Conservation (phyloP, 2,888 invertebrate genomes). For the Stenodera caucasica region DNA sequence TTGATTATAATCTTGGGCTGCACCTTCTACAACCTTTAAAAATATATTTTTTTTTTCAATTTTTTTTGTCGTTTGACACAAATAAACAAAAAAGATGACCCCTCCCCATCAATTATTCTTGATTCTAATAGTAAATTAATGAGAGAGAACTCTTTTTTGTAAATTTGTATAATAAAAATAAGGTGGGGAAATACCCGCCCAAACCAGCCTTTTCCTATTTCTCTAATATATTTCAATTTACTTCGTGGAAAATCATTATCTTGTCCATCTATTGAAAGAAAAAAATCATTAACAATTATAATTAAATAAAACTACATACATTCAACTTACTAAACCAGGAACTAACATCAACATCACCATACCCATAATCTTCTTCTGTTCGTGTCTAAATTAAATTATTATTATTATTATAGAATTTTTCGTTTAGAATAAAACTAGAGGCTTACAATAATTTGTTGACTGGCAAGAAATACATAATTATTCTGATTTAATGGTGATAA, state of each 20-base stretch:
- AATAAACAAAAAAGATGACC: neutral
- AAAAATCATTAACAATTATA: neutral
- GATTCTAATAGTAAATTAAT: too few species aligned
- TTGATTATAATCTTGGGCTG: constrained; percentile 59
- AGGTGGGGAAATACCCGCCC: constrained; percentile 61
- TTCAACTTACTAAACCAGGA: constrained; percentile 57
- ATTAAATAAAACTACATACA: constrained; percentile 6
- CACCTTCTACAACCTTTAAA: constrained; percentile 74
- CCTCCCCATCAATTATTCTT: too few species aligned
- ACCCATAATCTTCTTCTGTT: constrained; percentile 48
- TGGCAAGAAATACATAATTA: constrained; percentile 55
- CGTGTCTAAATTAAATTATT: constrained; percentile 41
- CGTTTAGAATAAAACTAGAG: too few species aligned
- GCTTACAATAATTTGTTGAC: constrained; percentile 49
- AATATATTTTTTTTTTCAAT: neutral
- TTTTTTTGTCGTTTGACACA: too few species aligned
- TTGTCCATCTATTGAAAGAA: constrained; percentile 52
- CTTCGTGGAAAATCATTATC: constrained; percentile 71
- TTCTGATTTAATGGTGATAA: constrained; percentile 53
- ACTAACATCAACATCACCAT: constrained; percentile 53
- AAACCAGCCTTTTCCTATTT: constrained; percentile 85
- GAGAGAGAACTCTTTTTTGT: neutral
- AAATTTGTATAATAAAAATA: neutral
- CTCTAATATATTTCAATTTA: constrained; percentile 78
- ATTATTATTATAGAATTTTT: constrained; percentile 23